Evolutionary conservation across 2,113 vertebrate species (phyloP), one percentile per base, ranked within the genome.

Genomic region (Microcebus lehilahytsara): DNA sequence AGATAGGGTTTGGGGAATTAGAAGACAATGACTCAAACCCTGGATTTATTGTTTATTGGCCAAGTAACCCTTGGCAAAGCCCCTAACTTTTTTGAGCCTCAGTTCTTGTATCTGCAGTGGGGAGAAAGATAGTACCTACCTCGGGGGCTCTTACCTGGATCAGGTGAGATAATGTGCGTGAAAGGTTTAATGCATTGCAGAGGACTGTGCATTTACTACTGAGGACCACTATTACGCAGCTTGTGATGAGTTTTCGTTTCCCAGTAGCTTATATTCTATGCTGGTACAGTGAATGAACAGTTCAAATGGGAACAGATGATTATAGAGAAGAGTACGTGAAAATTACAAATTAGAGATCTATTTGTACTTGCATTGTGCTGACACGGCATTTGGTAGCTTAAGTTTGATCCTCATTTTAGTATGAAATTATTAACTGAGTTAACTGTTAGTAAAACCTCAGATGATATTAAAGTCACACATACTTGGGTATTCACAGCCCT

Each of bases 351-450:
- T n/a, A 91, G 64, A 66, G 69, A 58, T 34, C 77, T 75, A 7
- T 34, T 94, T 71, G 23, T 91, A 23, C 75, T 91, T 84, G 46
- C 12, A 53, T 67, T 91, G 42, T 80, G 58, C 87, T 75, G 72
- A 92, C 42, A 80, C 51, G 49, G 69, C 64, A 64, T 93, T 93
- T 91, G 83, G 58, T 78, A 78, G 42, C 53, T 83, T 91, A 85
- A 78, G 49, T 92, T 74, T 94, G 69, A 80, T 67, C 20, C 58
- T 93, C 53, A 95, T 79, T 91, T 91, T 84, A 58, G 91, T 74
- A 67, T 67, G 56, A 89, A 89, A 85, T 85, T 88, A 91, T 85
- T 90, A 74, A 91, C 23, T 67, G 72, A 94, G 10, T 84, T 71
- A 42, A 40, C 34, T 85, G 40, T 75, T 93, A 67, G 75, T 53